Conservation (phyloP, 2,797 vertebrate genomes). For the Rhyacichthys aspro region DNA sequence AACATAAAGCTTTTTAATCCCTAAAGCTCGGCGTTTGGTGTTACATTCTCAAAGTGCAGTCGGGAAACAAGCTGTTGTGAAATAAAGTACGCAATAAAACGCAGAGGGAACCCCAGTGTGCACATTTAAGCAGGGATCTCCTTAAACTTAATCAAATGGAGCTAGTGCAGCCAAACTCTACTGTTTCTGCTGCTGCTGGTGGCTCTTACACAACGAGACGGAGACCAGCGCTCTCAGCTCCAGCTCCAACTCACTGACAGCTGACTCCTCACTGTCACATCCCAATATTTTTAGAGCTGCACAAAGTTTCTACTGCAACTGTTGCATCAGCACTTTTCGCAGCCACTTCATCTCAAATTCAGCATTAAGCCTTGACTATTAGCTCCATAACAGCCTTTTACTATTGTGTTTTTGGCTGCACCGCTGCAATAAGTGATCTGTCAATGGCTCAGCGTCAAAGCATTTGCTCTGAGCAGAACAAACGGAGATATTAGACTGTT, state of each 20-base stretch:
- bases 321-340: constrained; percentile 36
- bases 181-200: neutral
- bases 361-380: neutral
- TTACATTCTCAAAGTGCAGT: constrained; percentile 8
- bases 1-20: neutral
- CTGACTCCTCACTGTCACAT: constrained; percentile 38
- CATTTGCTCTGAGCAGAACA: no score
- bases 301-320: constrained; percentile 24
- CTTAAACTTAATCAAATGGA: constrained; percentile 26
- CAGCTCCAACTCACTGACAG: constrained; percentile 28
- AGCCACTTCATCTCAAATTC: constrained; percentile 17
- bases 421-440: neutral
- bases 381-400: constrained; percentile 5
- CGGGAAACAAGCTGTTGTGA: constrained; percentile 28
- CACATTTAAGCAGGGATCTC: constrained; percentile 6
- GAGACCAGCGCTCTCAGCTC: constrained; percentile 10
- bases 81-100: constrained; percentile 24
- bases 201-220: constrained; percentile 1
- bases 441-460: no score
- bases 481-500: no score
- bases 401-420: constrained; percentile 21
- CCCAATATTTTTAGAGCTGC: constrained; percentile 29
- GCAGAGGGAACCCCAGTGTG: constrained; percentile 9
- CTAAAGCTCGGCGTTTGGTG: no score
- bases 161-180: neutral